Evolutionary conservation across 2,888 invertebrate species (phyloP).

Genomic region (Nebria brevicollis): DNA sequence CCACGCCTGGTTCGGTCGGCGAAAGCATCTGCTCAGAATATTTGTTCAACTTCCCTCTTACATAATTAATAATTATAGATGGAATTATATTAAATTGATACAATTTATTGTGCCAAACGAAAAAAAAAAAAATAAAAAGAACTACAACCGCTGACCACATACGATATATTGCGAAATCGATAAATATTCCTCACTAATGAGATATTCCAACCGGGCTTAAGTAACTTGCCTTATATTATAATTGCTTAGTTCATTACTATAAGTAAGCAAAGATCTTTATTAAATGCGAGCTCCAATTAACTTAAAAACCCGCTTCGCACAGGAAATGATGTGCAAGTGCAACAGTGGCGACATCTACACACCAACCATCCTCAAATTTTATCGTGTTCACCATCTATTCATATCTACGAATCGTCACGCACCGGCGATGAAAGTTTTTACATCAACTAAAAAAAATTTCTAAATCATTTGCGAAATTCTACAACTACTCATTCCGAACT

Average conservation of each 20-base stretch:
- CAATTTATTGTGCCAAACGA: constrained; percentile 39
- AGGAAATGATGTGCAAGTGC: constrained; percentile 42
- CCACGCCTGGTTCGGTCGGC: constrained; percentile 15
- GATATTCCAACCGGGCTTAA: constrained; percentile 14
- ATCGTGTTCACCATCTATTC: not conserved
- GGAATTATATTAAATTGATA: constrained; percentile 47
- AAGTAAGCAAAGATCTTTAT: constrained; percentile 45
- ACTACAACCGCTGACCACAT: not conserved
- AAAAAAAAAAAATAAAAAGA: constrained; percentile 14
- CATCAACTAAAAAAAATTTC: too few relatives aligned
- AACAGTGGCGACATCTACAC: constrained; percentile 36
- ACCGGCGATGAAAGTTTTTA: too few relatives aligned
- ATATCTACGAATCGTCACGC: too few relatives aligned
- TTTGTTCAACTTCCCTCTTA: constrained; percentile 42
- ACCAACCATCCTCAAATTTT: not conserved
- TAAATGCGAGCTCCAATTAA: constrained; percentile 42
- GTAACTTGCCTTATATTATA: constrained; percentile 37
- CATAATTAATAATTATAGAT: constrained; percentile 46
- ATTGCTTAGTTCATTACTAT: constrained; percentile 44
- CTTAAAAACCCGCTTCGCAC: constrained; percentile 22
- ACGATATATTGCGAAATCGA: constrained; percentile 13
- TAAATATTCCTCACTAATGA: constrained; percentile 45
- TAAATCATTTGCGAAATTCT: too few relatives aligned
- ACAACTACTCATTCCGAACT: too few relatives aligned
- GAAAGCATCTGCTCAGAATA: constrained; percentile 37